Percentiles rank a stretch among this genome's conserved stretches.
These are phyloP conservation scores for Columbina picui DNA, from an alignment of 2,113 vertebrate genomes.

Conservation along the genomic window DNA sequence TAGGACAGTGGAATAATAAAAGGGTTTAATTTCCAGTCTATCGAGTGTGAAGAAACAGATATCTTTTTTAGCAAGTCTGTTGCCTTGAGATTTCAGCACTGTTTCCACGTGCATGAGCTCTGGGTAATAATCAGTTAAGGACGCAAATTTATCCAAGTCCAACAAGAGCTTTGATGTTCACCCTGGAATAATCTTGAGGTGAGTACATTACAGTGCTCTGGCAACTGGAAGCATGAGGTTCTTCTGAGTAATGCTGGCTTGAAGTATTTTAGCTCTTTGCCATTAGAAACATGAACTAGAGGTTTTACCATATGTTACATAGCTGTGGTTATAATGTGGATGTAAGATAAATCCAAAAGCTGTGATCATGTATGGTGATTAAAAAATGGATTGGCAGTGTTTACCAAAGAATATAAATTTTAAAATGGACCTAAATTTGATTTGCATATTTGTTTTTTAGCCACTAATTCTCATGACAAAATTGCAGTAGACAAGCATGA, in stretches of 20 bases:
- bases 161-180: conserved; percentile 16
- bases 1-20: neutral
- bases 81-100: neutral
- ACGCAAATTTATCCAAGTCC: neutral
- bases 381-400: neutral
- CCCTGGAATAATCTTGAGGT: neutral
- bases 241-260: neutral
- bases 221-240: neutral
- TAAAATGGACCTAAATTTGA: neutral
- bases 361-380: neutral
- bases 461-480: neutral
- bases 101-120: neutral
- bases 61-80: neutral
- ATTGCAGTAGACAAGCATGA: neutral
- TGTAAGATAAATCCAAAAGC: neutral
- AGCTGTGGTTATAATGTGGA: neutral
- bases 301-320: neutral
- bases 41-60: neutral
- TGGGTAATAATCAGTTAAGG: neutral
- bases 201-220: neutral
- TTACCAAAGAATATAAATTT: neutral
- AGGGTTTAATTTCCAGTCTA: neutral
- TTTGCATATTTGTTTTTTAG: neutral
- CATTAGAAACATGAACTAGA: neutral
- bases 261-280: neutral